Percentiles rank a stretch among this genome's conserved stretches.
These are phyloP conservation scores for Cephus cinctus DNA, from an alignment of 1,140 invertebrate genomes.

Conservation along the genomic window DNA sequence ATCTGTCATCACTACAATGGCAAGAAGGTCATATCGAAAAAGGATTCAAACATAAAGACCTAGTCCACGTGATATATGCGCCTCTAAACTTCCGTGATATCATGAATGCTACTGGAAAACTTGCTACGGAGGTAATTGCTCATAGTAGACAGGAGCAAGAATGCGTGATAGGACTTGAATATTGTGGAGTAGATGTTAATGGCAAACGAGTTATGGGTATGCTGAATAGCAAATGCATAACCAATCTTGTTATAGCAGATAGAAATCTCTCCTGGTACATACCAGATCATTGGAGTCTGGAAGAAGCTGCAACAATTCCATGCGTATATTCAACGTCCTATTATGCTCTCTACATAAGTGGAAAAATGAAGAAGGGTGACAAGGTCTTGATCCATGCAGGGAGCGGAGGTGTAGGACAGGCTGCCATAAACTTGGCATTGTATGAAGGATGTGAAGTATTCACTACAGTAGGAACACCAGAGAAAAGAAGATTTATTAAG, in stretches of 20 bases:
- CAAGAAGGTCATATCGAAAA: conserved; percentile 62
- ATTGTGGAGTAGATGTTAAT: conserved; percentile 57
- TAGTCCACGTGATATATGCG: conserved; percentile 62
- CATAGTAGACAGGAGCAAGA: conserved; percentile 61
- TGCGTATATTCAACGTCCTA: conserved; percentile 83
- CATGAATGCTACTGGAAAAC: conserved; percentile 74
- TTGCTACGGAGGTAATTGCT: conserved; percentile 64
- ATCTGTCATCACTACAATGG: conserved; percentile 85
- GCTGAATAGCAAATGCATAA: conserved; percentile 56
- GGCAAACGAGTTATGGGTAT: conserved; percentile 75
- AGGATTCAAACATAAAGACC: conserved; percentile 33
- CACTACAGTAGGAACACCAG: conserved; percentile 68
- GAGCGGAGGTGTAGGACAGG: conserved; percentile 75
- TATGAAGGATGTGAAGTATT: conserved; percentile 66
- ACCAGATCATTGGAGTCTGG: conserved; percentile 79
- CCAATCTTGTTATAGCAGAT: conserved; percentile 63
- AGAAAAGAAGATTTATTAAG: conserved; percentile 70
- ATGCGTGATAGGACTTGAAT: conserved; percentile 74
- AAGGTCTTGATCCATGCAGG: conserved; percentile 76
- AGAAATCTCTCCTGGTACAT: conserved; percentile 71
- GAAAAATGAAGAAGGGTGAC: conserved; percentile 63
- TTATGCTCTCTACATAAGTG: conserved; percentile 68
- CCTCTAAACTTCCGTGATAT: conserved; percentile 78
- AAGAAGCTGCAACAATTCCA: conserved; percentile 87
- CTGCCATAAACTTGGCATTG: conserved; percentile 72